Evolutionary conservation across 2,888 invertebrate species (phyloP), one percentile per base, ranked within the genome.

Genomic region (Eupithecia centaureata): DNA sequence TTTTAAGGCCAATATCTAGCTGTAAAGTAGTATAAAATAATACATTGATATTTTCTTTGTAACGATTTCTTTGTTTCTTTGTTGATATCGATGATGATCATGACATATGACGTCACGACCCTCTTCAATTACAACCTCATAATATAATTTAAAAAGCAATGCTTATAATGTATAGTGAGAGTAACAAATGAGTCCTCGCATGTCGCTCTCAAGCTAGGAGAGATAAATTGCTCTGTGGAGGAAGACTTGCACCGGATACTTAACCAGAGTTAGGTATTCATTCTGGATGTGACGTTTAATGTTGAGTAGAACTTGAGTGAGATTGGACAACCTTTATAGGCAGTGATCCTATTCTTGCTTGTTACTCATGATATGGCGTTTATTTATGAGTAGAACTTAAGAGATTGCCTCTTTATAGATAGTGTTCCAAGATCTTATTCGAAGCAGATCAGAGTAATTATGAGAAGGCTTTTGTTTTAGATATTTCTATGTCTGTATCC

Each of bases 191-290:
- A 73, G 73, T 76, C 75, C 81, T 77, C 75, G 69, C 76, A 77
- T 79, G 84, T 84, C 84, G 82, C 79, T 80, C 81, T 84, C 84
- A 82, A 83, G 81, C 75, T 76, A 76, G 65, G 56, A 63, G 80
- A 84, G 83, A 84, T 84, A 82, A 84, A 84, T 84, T 80, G 83
- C 83, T 75, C 76, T 76, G 72, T 65, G 12, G 63, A n/a, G 77
- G 51, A 30, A 38, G 72, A 61, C 73, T 47, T 60, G 27, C 68
- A 80, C 79, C 32, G 42, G 4, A 7, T n/a, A 32, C 27, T 52
- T 42, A 67, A 67, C 38, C 61, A 10, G 22, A 33, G 51, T 15
- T 52, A 22, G 10, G 10, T 4, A 47, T 22, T 22, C 18, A 2
- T 42, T 1, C 1, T 35, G n/a, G 35, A n/a, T 15, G 35, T n/a